phyloP scores from a whole-genome alignment of 2,113 vertebrate genomes.

The Clarias batrachus region DNA sequence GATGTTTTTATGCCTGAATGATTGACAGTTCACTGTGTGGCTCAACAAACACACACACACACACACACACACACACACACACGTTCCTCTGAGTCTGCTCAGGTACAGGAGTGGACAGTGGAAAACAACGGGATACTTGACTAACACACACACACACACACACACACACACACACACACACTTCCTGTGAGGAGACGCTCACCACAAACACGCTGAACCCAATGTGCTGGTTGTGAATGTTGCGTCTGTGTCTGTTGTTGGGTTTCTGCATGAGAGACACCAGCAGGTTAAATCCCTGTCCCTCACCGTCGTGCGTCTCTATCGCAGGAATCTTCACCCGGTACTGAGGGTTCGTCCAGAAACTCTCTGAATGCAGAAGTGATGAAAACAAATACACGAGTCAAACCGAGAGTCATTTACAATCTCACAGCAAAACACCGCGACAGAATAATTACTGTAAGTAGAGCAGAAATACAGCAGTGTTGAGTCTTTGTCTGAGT shows the following conservation, averaged over 20 bases:
- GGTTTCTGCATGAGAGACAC: slow-evolving; percentile 71
- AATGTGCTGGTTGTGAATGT: slow-evolving; percentile 54
- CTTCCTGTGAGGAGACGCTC: slow-evolving; percentile 12
- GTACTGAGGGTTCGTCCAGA: slow-evolving; percentile 73
- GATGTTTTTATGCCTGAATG: no score
- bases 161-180: neutral
- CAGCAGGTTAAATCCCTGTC: slow-evolving; percentile 48
- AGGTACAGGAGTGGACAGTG: no score
- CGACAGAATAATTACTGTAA: no score
- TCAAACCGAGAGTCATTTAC: neutral
- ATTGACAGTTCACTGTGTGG: no score
- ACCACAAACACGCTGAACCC: slow-evolving; percentile 66
- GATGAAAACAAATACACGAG: neutral
- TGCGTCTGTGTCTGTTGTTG: slow-evolving; percentile 60
- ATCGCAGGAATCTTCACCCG: slow-evolving; percentile 44
- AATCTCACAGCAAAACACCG: neutral
- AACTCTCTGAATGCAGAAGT: slow-evolving; percentile 46
- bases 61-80: neutral
- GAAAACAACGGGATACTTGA: no score
- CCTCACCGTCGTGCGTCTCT: neutral
- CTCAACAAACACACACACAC: neutral
- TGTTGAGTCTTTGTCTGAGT: no score
- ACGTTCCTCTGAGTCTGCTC: no score
- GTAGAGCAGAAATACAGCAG: no score
- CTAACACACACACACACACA: neutral